Percentiles rank a stretch among this genome's conserved stretches.
Conservation (phyloP, 37 sponge, comb jelly and placozoan species). For the Crambe crambe region DNA sequence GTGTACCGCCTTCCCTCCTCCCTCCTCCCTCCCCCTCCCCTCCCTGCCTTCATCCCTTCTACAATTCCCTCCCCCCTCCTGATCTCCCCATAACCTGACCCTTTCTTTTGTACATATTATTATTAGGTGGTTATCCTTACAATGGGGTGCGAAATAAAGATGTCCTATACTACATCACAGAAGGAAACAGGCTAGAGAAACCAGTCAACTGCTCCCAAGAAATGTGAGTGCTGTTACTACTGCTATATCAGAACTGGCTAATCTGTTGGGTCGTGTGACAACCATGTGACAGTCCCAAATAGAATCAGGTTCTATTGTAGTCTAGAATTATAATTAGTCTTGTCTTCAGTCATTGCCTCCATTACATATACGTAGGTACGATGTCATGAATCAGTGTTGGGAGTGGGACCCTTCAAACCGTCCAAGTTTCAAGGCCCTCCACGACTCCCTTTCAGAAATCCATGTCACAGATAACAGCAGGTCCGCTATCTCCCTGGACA, state of each 20-base stretch:
- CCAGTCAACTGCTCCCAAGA: constrained; percentile 60
- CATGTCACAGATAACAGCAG: background rate
- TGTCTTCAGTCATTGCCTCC: too few relatives aligned
- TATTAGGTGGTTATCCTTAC: constrained; percentile 67
- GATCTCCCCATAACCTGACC: background rate
- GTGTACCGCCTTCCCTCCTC: too few relatives aligned
- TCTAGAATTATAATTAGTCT: constrained; percentile 4
- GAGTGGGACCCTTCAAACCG: constrained; percentile 18
- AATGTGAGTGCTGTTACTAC: constrained; percentile 56
- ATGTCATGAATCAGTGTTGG: constrained; percentile 68
- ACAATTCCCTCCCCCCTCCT: too few relatives aligned
- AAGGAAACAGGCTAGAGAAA: constrained; percentile 30
- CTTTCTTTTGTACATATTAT: background rate
- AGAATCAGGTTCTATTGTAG: background rate
- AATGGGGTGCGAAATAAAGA: constrained; percentile 43
- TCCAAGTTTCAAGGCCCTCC: constrained; percentile 50
- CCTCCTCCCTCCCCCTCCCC: too few relatives aligned
- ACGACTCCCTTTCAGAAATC: background rate
- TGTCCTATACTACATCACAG: constrained; percentile 14
- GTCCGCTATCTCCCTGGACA: background rate
- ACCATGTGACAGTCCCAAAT: background rate
- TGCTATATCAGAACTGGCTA: background rate
- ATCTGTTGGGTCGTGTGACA: background rate
- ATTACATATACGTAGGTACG: constrained; percentile 59
- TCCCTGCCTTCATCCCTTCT: too few relatives aligned